Conservation (phyloP, 1,140 invertebrate species). For the Venustaconcha ellipsiformis region DNA sequence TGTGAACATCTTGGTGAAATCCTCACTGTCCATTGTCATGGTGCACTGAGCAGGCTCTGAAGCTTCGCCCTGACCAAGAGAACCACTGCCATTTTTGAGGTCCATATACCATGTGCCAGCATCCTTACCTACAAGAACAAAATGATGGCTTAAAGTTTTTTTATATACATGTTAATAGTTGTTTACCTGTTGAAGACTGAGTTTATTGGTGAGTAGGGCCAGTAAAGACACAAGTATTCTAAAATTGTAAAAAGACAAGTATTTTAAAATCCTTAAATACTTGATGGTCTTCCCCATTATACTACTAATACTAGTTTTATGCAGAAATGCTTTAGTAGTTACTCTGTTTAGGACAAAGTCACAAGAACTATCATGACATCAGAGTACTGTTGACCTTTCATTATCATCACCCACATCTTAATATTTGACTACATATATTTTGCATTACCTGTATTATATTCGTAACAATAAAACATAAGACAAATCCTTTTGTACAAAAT, state of each 20-base stretch:
- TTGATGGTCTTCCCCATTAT: neutral
- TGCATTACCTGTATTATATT: too few species aligned
- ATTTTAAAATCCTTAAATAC: neutral
- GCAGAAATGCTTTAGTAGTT: too few species aligned
- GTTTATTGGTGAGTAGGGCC: too few species aligned
- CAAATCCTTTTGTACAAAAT: too few species aligned
- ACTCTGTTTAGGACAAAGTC: too few species aligned
- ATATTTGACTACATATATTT: too few species aligned
- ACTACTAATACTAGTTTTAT: neutral
- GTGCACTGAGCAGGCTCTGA: conserved; percentile 80
- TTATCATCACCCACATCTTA: too few species aligned
- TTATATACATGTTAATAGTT: neutral
- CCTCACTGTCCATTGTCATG: conserved; percentile 81
- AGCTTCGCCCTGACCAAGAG: conserved; percentile 83
- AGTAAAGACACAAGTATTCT: neutral
- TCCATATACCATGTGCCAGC: conserved; percentile 89
- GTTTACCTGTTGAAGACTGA: neutral
- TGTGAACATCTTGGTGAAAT: conserved; percentile 74
- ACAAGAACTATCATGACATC: too few species aligned
- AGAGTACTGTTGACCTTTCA: too few species aligned
- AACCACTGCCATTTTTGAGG: conserved; percentile 87
- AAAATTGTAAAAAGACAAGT: neutral
- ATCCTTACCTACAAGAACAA: conserved; percentile 75
- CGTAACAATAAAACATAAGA: too few species aligned
- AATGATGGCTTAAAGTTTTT: neutral